Percentiles rank a stretch among this genome's conserved stretches.
Evolutionary conservation across 2,888 invertebrate genomes (phyloP).

Genomic region (Dioctria linearis): DNA sequence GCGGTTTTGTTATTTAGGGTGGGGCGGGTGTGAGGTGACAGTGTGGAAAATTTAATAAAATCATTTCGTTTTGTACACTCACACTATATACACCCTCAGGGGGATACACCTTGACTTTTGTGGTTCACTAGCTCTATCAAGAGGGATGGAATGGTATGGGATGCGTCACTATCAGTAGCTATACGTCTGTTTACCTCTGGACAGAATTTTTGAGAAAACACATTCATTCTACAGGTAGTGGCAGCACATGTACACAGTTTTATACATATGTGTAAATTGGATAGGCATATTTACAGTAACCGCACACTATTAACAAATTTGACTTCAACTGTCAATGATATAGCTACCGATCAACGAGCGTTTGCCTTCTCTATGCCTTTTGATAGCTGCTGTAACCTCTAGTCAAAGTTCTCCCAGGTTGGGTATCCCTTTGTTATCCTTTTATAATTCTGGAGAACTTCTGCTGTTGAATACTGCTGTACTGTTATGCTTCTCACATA

Average conservation of each 20-base stretch:
- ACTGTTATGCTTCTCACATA: conserved; percentile 1
- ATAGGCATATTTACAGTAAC: too few species aligned
- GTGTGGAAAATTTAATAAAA: conserved; percentile 53
- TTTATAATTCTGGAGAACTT: conserved; percentile 12
- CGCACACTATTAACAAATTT: not conserved
- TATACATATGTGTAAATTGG: too few species aligned
- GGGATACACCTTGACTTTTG: conserved; percentile 41
- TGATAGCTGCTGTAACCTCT: not conserved
- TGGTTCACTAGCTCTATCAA: not conserved
- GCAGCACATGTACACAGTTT: not conserved
- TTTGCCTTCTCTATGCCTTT: conserved; percentile 1
- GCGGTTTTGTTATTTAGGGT: not conserved
- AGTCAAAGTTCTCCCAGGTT: conserved; percentile 18
- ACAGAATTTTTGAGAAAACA: not conserved
- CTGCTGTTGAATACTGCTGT: not conserved
- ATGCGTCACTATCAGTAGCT: too few species aligned
- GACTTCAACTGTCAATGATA: not conserved
- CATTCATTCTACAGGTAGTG: not conserved
- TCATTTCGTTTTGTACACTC: not conserved
- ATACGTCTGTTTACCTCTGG: too few species aligned
- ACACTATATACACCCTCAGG: not conserved
- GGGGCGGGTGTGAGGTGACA: conserved; percentile 31
- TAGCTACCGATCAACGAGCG: not conserved
- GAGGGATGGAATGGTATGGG: not conserved
- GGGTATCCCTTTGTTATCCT: conserved; percentile 19